These are phyloP conservation scores for Yponomeuta plumbellus DNA, from an alignment of 2,888 invertebrate species.

Conservation along the genomic window DNA sequence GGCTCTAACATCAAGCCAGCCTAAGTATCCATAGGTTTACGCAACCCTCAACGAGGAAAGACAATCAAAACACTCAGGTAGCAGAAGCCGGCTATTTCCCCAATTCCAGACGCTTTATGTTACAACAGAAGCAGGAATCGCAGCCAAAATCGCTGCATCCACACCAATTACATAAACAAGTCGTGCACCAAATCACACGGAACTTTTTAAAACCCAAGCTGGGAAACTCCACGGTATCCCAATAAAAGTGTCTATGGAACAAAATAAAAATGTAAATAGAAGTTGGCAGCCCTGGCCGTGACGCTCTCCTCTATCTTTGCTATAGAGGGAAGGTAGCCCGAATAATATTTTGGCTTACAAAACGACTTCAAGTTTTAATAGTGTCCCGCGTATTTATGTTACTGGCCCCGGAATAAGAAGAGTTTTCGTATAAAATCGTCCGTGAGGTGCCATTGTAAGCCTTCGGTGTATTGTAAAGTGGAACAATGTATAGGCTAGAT, in stretches of 20 bases:
- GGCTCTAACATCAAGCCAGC: too few species aligned
- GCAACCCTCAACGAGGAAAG: neutral
- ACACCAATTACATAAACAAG: constrained; percentile 9
- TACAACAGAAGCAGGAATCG: neutral
- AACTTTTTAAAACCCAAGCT: constrained; percentile 29
- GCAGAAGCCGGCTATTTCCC: neutral
- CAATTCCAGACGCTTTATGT: neutral
- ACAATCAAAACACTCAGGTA: neutral
- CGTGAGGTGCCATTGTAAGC: constrained; percentile 16
- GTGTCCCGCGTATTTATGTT: constrained; percentile 73
- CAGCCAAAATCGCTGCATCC: neutral
- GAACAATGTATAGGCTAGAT: constrained; percentile 1
- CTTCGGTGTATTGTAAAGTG: constrained; percentile 14
- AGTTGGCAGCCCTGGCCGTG: constrained; percentile 58
- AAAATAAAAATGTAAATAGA: constrained; percentile 64
- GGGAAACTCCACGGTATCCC: constrained; percentile 31
- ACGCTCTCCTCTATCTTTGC: constrained; percentile 32
- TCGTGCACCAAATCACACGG: neutral
- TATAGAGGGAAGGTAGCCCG: constrained; percentile 69
- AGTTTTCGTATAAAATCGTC: constrained; percentile 17
- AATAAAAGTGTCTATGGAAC: constrained; percentile 38
- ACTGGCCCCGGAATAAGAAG: constrained; percentile 48
- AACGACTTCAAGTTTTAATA: constrained; percentile 76
- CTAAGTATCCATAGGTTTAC: neutral
- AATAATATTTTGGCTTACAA: constrained; percentile 75